Conservation (phyloP, 2,113 vertebrate genomes). For the Aramus guarauna region DNA sequence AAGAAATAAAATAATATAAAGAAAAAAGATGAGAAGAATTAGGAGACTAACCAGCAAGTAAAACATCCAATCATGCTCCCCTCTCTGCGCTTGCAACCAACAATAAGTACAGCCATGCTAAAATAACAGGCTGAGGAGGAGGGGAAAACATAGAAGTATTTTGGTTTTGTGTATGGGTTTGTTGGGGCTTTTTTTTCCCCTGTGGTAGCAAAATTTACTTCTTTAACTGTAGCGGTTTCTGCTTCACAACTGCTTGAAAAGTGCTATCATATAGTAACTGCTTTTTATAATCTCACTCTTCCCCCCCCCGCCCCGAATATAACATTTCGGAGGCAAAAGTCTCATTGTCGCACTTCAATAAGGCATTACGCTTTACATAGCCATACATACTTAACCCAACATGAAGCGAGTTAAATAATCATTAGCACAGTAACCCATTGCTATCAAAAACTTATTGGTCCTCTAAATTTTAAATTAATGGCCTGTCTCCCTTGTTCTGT, state of each 20-base stretch:
- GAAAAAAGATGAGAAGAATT: not conserved
- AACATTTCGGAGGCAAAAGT: constrained; percentile 22
- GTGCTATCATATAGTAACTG: not conserved
- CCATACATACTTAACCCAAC: constrained; percentile 49
- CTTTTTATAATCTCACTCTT: not conserved
- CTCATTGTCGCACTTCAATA: not conserved
- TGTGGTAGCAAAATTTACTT: not conserved
- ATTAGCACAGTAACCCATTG: constrained; percentile 48
- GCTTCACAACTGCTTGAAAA: not conserved
- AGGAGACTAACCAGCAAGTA: not conserved
- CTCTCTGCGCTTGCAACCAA: not conserved
- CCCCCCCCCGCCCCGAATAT: not conserved
- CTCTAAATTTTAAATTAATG: constrained; percentile 63
- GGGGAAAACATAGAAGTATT: not conserved
- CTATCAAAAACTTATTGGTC: constrained; percentile 64
- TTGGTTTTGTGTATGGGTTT: not conserved
- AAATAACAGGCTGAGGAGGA: not conserved
- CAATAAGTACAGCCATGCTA: not conserved
- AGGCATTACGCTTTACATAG: not conserved
- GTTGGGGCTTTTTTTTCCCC: not conserved
- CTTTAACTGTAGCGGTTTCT: not conserved
- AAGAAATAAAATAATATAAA: not conserved
- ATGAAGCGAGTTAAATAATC: constrained; percentile 50
- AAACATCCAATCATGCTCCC: not conserved
- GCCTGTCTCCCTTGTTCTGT: not conserved